phyloP scores from a whole-genome alignment of 2,113 vertebrate species.

The Maylandia zebra region DNA sequence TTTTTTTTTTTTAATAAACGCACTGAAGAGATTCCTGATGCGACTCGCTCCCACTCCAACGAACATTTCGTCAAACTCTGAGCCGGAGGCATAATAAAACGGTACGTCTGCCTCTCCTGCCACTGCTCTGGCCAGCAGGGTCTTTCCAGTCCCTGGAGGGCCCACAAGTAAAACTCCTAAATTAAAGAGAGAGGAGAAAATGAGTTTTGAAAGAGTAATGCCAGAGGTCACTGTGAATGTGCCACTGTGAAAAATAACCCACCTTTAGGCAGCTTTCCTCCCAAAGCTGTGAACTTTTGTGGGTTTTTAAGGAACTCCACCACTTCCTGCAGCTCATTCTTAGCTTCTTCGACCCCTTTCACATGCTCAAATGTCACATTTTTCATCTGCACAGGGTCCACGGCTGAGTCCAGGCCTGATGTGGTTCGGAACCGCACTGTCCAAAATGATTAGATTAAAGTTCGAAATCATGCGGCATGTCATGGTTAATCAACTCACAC shows the following conservation, averaged over 20 bases:
- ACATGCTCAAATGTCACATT: slow-evolving; percentile 98
- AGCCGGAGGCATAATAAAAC: slow-evolving; percentile 95
- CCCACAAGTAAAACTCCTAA: slow-evolving; percentile 90
- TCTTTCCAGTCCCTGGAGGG: slow-evolving; percentile 96
- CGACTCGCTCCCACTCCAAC: slow-evolving; percentile 96
- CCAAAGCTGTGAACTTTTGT: slow-evolving; percentile 91
- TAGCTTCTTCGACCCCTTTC: slow-evolving; percentile 96
- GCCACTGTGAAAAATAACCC: not conserved
- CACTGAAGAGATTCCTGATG: slow-evolving; percentile 95
- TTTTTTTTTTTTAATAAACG: not conserved
- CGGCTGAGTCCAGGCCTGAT: slow-evolving; percentile 89
- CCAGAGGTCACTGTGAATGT: not conserved
- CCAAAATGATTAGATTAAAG: slow-evolving; percentile 68
- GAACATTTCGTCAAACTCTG: slow-evolving; percentile 98
- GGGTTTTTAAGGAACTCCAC: slow-evolving; percentile 97
- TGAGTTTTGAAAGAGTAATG: not conserved
- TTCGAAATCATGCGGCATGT: slow-evolving; percentile 60
- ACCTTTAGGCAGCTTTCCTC: slow-evolving; percentile 99
- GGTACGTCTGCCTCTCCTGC: slow-evolving; percentile 96
- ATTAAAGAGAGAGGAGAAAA: not conserved
- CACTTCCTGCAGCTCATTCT: slow-evolving; percentile 95
- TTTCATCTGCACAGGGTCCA: slow-evolving; percentile 96
- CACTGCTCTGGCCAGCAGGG: slow-evolving; percentile 91
- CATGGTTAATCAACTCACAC: not conserved
- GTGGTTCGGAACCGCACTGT: slow-evolving; percentile 95